Evolutionary conservation across 2,797 vertebrate species (phyloP), one percentile per base, ranked within the genome.

Genomic region (Sciurus vulgaris): DNA sequence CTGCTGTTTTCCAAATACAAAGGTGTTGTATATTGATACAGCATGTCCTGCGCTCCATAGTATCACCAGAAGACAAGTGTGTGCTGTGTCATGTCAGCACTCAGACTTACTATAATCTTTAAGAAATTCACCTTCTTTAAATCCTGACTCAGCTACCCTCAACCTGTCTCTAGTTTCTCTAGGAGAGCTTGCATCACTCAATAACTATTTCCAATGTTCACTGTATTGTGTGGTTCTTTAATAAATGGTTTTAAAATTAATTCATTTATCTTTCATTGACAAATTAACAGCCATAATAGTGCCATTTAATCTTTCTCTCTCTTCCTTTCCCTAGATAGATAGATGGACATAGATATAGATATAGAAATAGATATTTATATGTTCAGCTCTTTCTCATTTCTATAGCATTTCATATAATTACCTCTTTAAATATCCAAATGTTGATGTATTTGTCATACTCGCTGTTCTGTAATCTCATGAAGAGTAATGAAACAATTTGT

Each of bases 391-490:
- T 89, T 41, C n/a, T 13, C 41, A 65, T 8, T 35, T 49, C 4
- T 38, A n/a, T 2, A 54, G 15, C 8, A 83, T 59, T 93, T 82
- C 20, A 49, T n/a, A 92, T n/a, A 93, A 85, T 91, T 88, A 65
- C n/a, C 51, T 49, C 78, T 59, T 56, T 2, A 67, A 20, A 83
- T 56, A 76, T 20, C 22, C 65, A 83, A 49, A 54, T 73, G 17
- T 12, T 89, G 61, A 24, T 28, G 89, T 93, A 49, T 49, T 89
- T 91, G 44, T 63, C 35, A 86, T 3, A 73, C 2, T 51, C 59
- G 61, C 41, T 63, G 18, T 70, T 76, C n/a, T 76, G 41, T 35
- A 38, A 88, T 3, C 6, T 74, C 33, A 54, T 7, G 61, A 28
- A 82, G 49, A 87, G 8, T 17, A 86, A 67, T 33, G 7, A 20